Evolutionary conservation across 1,140 invertebrate species (phyloP), one percentile per base, ranked within the genome.

Genomic region (Anoplophora glabripennis): DNA sequence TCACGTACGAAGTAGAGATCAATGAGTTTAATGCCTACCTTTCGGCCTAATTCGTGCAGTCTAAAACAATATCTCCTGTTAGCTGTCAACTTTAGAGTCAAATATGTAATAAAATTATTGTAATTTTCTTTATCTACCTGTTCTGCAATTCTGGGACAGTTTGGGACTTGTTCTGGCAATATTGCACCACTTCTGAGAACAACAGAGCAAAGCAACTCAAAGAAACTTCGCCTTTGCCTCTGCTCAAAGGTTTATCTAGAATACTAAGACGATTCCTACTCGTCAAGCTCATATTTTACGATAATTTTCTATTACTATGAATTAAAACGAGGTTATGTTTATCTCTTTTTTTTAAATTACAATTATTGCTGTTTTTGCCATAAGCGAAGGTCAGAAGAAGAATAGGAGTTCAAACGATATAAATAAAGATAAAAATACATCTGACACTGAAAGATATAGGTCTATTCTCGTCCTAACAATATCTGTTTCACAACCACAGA

Each of bases 161-260:
- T 68, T 92, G 92, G 15, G 95, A 94, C 72, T 93, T 84, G 77
- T 95, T 97, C 77, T 99, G 96, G 74, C 93, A 96, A 77, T 99
- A 99, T 75, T 98, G 94, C 4, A 99, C 94, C 53, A 99, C 86
- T 84, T 99, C 97, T 3, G 94, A 96, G 77, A 99, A 99, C 40
- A 99, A 79, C 45, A 99, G 79, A 1, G 96, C 95, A 80, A 93
- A 99, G 67, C 93, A 90, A 65, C 92, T 96, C 46, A 97, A 79
- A 63, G 93, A 91, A 63, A 96, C 89, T 80, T 96, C 94, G 5
- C 87, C 86, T 78, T 94, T 96, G 4, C 93, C 94, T 79, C 92
- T 90, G 65, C 92, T 95, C 1, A 98, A 76, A 1, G 93, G 90
- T 73, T 94, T 93, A 74, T 97, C 94, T 5, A 97, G 79, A 64